Base-by-base conservation (phyloP, 2,888 invertebrate species). In the Leptopilina myrica region DNA sequence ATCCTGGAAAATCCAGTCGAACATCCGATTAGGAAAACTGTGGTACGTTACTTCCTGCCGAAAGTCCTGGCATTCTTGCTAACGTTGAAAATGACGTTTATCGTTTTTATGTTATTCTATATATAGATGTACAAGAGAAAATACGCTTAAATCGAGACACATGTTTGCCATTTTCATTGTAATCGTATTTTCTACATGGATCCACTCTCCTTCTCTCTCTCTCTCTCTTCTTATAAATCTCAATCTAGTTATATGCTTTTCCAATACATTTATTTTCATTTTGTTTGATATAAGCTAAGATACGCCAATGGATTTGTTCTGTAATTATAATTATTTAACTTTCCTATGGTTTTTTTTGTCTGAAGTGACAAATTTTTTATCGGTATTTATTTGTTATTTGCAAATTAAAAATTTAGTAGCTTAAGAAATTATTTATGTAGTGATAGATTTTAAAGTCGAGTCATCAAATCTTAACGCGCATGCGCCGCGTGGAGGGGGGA, bases 11-110 rank as follows among this genome's bases (percentile, higher is more conserved):
- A 88, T 87, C 88, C 85, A 86, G 84, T 88, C 87, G 86, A 89
- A 88, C 87, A 89, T 89, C 88, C 88, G 89, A 89, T 89, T 89
- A 89, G 86, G 87, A 89, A 87, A 87, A 84, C 85, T 87, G 87
- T 87, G 49, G 0, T 49, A 88, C 86, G 88, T 88, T 88, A 88
- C 86, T 86, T 87, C 86, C 86, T 81, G 77, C 79, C 79, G 79
- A 76, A 79, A 82, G 78, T 80, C 79, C 79, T 73, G 33, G n/a
- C 59, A 66, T 69, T 49, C 69, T 49, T 77, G 69, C 77, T 77
- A 81, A 64, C 81, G 64, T 73, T 80, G 80, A 11, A 77, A 87
- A 85, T 85, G 83, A 85, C 82, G 79, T 84, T 85, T 84, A 85
- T 85, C 84, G 83, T 83, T 84, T 85, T 85, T 87, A 81, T 82